A percentile compares a stretch with the other conserved stretches of the same genome.
These are phyloP conservation scores for Parotia lawesii DNA, from an alignment of 2,113 vertebrate genomes.

Conservation along the genomic window DNA sequence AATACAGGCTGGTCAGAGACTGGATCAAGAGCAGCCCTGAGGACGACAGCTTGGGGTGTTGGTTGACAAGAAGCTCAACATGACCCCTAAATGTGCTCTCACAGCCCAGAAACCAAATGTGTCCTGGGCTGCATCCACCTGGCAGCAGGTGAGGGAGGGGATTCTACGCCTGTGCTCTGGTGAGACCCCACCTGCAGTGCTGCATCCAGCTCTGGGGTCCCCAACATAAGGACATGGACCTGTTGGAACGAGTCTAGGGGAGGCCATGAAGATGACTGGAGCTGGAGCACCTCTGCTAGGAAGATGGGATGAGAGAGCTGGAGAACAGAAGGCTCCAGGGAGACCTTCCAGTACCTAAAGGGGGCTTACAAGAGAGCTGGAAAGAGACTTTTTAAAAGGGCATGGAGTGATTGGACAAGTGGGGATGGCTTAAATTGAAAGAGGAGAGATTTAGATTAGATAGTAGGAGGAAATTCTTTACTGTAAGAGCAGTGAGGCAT, in stretches of 20 bases:
- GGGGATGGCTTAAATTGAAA: background rate
- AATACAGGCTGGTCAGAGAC: background rate
- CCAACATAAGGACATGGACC: no score
- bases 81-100: background rate
- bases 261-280: background rate
- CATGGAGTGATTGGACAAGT: background rate
- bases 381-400: background rate
- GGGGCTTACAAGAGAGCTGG: background rate
- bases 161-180: background rate
- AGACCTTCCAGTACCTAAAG: background rate
- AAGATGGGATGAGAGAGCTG: background rate
- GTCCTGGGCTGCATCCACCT: background rate
- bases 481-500: background rate
- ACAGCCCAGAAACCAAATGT: background rate
- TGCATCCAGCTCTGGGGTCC: background rate
- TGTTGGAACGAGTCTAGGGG: background rate
- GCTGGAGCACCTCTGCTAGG: background rate
- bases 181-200: background rate
- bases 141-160: background rate
- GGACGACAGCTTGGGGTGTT: background rate
- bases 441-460: background rate
- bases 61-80: background rate
- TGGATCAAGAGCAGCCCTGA: background rate
- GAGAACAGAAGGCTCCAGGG: background rate
- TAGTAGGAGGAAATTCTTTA: background rate